phyloP scores from a whole-genome alignment of 2,113 vertebrate species.

The Cervus canadensis region DNA sequence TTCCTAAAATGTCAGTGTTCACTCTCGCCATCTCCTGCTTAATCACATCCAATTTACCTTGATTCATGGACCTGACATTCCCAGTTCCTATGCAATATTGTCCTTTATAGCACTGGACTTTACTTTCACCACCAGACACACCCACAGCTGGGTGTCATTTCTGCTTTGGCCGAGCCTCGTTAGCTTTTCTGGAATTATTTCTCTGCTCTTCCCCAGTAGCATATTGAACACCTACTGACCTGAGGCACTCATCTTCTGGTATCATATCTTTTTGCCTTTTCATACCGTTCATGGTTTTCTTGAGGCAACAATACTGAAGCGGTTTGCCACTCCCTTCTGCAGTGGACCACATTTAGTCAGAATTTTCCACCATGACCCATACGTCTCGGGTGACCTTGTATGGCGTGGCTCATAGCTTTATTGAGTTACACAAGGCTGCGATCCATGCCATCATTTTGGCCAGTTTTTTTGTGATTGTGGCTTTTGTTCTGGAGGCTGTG shows the following conservation, averaged over 20 bases:
- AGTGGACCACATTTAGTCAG: background rate
- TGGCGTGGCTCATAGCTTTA: background rate
- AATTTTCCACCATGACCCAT: background rate
- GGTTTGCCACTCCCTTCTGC: background rate
- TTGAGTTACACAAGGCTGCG: background rate
- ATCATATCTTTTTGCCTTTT: background rate
- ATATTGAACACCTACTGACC: background rate
- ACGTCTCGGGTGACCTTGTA: accelerated
- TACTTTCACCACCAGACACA: background rate
- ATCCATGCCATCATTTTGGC: background rate
- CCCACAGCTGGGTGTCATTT: background rate
- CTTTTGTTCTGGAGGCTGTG: background rate
- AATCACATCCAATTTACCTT: background rate
- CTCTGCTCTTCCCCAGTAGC: background rate
- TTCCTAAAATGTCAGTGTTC: background rate
- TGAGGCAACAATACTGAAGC: background rate
- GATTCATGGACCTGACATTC: background rate
- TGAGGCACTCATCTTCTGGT: background rate
- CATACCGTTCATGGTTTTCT: background rate
- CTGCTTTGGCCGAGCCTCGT: background rate
- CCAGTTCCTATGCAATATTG: background rate
- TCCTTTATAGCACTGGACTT: background rate
- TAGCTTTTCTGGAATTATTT: background rate
- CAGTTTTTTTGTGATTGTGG: background rate
- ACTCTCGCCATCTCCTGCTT: background rate